Base-by-base conservation (phyloP, 1,140 invertebrate genomes). In the Dysdera silvatica region DNA sequence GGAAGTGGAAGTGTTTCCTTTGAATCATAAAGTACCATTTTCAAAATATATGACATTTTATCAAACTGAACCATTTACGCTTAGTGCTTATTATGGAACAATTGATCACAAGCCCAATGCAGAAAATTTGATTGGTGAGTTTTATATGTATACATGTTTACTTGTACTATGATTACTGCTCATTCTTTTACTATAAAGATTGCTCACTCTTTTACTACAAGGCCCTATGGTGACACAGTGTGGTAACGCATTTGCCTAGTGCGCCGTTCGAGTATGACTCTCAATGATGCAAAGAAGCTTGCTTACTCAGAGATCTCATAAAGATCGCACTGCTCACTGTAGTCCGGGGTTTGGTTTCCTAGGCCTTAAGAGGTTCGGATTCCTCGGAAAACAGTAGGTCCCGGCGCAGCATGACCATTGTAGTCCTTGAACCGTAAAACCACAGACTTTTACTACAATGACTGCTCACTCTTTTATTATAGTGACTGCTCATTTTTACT, bases 1-100 rank as follows among this genome's bases (percentile, higher is more conserved):
- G 4, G 79, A 83, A 64, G 80, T 87, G 77, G 85, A 87, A 75
- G 87, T 95, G 45, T 97, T 97, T 76, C 84, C 86, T 14, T 79
- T 84, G 48, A 89, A 91, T 77, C 92, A 98, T 79, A 78, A 85
- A 23, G 83, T 93, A 51, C 95, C 95, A 14, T 95, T 91, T 74
- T 91, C 92, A 0, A 95, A 95, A 73, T 84, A 95, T 81, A 76
- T 99, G 33, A 95, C 95, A 4, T 91, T 98, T 74, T 92, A 89
- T 74, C 82, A 91, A 66, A 86, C 85, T 67, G 88, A 87, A 73
- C 86, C 91, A 20, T 97, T 98, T 76, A 80, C 80, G 49, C 80
- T 95, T 45, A 86, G 85, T 67, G 92, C 93, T 10, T 84, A 82
- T 69, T 99, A 99, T 74, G 79, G 79, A 35, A 79, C 81, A 55